phyloP scores from a whole-genome alignment of 2,797 vertebrate species.

The Pygocentrus nattereri region DNA sequence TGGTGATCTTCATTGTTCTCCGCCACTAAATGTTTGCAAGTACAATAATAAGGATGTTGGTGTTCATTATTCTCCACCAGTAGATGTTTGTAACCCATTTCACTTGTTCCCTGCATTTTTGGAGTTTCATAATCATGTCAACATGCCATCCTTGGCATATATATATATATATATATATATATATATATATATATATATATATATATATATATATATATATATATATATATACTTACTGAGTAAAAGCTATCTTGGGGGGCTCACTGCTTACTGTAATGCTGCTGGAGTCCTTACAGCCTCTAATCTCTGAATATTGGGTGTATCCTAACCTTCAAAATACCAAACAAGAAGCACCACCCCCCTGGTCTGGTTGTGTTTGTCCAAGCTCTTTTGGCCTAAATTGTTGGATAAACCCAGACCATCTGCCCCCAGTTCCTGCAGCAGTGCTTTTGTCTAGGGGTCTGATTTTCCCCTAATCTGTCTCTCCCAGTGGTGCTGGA shows the following conservation, averaged over 20 bases:
- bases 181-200: too few relatives aligned
- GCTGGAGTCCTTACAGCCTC: neutral
- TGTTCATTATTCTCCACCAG: too few relatives aligned
- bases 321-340: slow-evolving; percentile 7
- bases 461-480: slow-evolving; percentile 45
- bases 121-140: too few relatives aligned
- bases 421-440: slow-evolving; percentile 42
- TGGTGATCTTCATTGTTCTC: too few relatives aligned
- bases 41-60: too few relatives aligned
- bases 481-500: slow-evolving; percentile 9
- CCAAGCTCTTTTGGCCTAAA: slow-evolving; percentile 46
- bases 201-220: too few relatives aligned
- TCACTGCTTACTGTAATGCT: neutral
- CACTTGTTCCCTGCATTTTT: too few relatives aligned
- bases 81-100: too few relatives aligned
- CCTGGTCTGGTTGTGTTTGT: neutral
- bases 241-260: neutral
- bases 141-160: too few relatives aligned
- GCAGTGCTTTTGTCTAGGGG: slow-evolving; percentile 25
- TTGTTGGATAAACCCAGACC: slow-evolving; percentile 51
- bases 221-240: neutral
- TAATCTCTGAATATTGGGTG: slow-evolving; percentile 1
- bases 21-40: too few relatives aligned
- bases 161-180: too few relatives aligned
- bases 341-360: neutral